Conservation (phyloP, 2,113 vertebrate genomes). For the Tragelaphus strepsiceros region DNA sequence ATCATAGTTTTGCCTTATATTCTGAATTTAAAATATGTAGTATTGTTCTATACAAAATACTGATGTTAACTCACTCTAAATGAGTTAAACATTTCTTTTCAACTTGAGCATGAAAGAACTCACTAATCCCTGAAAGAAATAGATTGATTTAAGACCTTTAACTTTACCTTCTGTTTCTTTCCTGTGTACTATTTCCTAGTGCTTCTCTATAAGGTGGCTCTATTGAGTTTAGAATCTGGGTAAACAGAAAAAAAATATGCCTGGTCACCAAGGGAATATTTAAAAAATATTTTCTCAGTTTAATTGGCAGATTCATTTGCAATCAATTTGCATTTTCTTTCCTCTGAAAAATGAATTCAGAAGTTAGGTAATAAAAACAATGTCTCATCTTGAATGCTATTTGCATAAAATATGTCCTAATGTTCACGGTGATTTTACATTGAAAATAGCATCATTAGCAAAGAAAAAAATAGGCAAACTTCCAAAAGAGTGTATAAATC, state of each 20-base stretch:
- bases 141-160: neutral
- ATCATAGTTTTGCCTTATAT: neutral
- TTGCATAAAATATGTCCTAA: slow-evolving; percentile 45
- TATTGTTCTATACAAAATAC: neutral
- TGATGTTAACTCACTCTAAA: neutral
- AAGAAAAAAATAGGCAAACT: neutral
- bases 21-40: neutral
- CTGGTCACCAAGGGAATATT: neutral
- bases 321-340: slow-evolving; percentile 45
- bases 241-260: neutral
- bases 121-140: neutral
- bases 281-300: slow-evolving; percentile 34
- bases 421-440: neutral
- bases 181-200: neutral
- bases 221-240: neutral
- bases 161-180: neutral
- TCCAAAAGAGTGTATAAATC: neutral
- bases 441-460: neutral
- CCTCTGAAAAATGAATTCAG: slow-evolving; percentile 28
- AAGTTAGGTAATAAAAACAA: slow-evolving; percentile 18
- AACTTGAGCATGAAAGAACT: neutral
- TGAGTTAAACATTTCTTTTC: neutral
- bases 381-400: slow-evolving; percentile 31
- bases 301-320: slow-evolving; percentile 54
- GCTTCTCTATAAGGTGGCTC: neutral